A percentile compares a stretch with the other conserved stretches of the same genome.
Conservation (phyloP, 1,140 invertebrate genomes). For the Lanistes nyassanus region DNA sequence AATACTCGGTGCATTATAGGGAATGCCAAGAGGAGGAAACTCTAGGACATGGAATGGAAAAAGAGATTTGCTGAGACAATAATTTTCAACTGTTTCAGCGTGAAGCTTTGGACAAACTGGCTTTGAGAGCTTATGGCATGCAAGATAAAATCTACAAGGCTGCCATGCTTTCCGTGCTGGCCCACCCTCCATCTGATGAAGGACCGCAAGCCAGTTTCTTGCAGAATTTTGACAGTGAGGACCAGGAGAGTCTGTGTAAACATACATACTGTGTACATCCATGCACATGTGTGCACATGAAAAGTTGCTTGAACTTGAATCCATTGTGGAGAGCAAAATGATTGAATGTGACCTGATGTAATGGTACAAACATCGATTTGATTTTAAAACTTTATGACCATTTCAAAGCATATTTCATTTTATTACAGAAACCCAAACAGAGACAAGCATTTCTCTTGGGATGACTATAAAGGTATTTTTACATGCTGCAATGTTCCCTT, state of each 20-base stretch:
- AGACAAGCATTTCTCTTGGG: not conserved
- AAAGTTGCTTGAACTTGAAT: no score
- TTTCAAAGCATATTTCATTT: not conserved
- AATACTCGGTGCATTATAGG: no score
- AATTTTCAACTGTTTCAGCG: constrained; percentile 41
- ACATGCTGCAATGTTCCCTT: no score
- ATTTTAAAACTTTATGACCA: no score
- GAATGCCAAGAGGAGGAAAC: no score
- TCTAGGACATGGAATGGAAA: no score
- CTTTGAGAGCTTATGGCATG: constrained; percentile 53
- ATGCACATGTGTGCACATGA: not conserved
- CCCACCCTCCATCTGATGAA: constrained; percentile 27
- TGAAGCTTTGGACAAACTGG: constrained; percentile 60
- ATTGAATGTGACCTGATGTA: no score
- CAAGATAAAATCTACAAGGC: constrained; percentile 60
- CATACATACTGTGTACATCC: not conserved
- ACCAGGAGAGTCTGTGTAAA: not conserved
- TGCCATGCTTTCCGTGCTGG: constrained; percentile 56
- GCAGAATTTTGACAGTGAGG: constrained; percentile 49
- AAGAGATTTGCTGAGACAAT: no score
- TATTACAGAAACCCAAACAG: not conserved
- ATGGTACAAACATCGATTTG: no score
- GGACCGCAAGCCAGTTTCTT: constrained; percentile 36
- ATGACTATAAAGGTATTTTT: not conserved
- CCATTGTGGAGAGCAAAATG: no score